A percentile compares a stretch with the other conserved stretches of the same genome.
Conservation (phyloP, 1,140 invertebrate species). For the Leptinotarsa texana region DNA sequence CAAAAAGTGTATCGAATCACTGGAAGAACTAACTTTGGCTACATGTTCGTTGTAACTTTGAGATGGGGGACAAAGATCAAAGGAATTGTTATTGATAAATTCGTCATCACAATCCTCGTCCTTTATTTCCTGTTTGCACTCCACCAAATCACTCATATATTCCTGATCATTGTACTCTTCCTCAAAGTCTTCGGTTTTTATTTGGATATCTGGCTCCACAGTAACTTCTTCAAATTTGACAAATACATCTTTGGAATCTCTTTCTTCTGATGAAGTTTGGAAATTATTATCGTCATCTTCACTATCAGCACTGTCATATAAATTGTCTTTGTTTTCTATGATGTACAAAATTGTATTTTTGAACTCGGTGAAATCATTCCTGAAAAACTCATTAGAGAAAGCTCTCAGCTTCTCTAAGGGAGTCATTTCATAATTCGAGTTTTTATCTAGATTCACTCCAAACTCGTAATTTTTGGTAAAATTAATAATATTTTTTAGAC, state of each 20-base stretch:
- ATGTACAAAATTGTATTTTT: constrained; percentile 47
- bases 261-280: constrained; percentile 26
- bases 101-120: constrained; percentile 14
- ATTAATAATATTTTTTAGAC: constrained; percentile 46
- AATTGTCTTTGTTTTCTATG: constrained; percentile 45
- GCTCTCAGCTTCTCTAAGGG: constrained; percentile 47
- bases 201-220: constrained; percentile 50
- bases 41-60: background rate
- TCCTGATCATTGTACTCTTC: constrained; percentile 32
- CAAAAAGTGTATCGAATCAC: constrained; percentile 34
- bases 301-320: constrained; percentile 43
- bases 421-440: constrained; percentile 42
- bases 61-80: background rate
- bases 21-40: constrained; percentile 9
- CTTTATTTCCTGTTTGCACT: constrained; percentile 13
- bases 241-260: constrained; percentile 12
- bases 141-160: background rate
- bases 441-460: constrained; percentile 43
- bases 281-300: constrained; percentile 33
- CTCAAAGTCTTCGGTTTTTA: constrained; percentile 48
- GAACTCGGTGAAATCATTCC: constrained; percentile 49
- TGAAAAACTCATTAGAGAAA: constrained; percentile 51
- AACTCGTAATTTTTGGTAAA: constrained; percentile 53
- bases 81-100: background rate
- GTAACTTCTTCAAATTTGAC: constrained; percentile 48